Evolutionary conservation across 2,113 vertebrate species (phyloP).

Genomic region (Hippocampus abdominalis): DNA sequence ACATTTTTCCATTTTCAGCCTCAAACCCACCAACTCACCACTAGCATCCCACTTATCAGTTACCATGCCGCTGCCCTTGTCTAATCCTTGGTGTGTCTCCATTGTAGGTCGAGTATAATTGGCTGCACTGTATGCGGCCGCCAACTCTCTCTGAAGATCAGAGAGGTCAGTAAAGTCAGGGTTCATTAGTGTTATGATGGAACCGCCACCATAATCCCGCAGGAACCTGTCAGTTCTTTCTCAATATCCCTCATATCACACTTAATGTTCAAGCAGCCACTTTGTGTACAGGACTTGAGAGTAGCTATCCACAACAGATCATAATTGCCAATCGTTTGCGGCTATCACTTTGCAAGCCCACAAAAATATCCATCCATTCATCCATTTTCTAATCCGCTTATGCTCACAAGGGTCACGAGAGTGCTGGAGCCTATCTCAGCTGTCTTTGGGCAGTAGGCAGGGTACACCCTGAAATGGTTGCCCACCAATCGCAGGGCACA

Average conservation of each 20-base stretch:
- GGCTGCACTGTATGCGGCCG: constrained; percentile 26
- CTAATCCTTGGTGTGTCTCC: constrained; percentile 15
- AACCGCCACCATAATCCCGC: constrained; percentile 14
- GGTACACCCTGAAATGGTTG: too few species aligned
- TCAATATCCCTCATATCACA: background rate
- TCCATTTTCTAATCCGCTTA: too few species aligned
- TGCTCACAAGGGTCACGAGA: too few species aligned
- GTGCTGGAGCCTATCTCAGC: too few species aligned
- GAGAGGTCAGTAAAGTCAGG: constrained; percentile 45
- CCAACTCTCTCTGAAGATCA: constrained; percentile 16
- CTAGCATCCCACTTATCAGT: constrained; percentile 6
- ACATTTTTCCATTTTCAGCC: constrained; percentile 6
- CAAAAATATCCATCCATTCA: too few species aligned
- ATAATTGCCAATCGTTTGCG: background rate
- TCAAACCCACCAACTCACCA: background rate
- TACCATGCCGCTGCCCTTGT: constrained; percentile 7
- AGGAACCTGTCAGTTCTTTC: constrained; percentile 10
- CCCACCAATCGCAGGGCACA: too few species aligned
- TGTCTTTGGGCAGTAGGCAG: too few species aligned
- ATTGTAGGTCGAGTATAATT: constrained; percentile 41
- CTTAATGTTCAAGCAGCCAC: background rate
- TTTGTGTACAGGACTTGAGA: background rate
- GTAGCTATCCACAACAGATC: background rate
- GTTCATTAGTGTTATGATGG: constrained; percentile 47
- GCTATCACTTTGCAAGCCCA: background rate